Conservation (phyloP, 2,888 invertebrate genomes). For the Pyrocoelia pectoralis region DNA sequence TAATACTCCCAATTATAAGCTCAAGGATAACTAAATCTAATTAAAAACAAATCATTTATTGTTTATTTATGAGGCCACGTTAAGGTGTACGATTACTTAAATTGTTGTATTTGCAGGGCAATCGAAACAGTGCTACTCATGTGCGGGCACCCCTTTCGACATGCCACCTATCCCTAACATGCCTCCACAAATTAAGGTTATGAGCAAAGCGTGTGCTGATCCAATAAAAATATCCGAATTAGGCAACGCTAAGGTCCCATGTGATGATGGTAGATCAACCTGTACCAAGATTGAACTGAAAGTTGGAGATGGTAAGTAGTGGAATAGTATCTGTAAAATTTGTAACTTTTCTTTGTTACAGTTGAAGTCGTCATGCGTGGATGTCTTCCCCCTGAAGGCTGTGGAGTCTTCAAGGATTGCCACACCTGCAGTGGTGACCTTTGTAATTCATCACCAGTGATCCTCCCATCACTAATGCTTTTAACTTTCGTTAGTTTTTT, state of each 20-base stretch:
- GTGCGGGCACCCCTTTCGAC: not conserved
- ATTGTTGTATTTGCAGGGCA: not conserved
- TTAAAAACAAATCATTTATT: no score
- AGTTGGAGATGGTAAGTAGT: not conserved
- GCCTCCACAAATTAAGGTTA: not conserved
- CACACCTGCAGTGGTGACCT: slow-evolving; percentile 1
- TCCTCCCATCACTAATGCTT: not conserved
- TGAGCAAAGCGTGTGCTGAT: not conserved
- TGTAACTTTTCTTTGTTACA: not conserved
- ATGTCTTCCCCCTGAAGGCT: not conserved
- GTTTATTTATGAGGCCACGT: no score
- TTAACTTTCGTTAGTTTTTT: slow-evolving; percentile 3
- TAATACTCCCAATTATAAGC: no score
- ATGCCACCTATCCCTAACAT: not conserved
- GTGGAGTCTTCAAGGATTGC: slow-evolving; percentile 3
- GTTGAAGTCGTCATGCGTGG: slow-evolving; percentile 3
- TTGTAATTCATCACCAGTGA: not conserved
- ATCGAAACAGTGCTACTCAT: not conserved
- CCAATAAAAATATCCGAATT: not conserved
- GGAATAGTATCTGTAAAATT: not conserved
- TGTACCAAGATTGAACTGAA: not conserved
- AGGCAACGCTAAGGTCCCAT: not conserved
- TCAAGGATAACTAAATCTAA: no score
- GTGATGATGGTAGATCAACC: not conserved
- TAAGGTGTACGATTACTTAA: no score